Evolutionary conservation across 2,888 invertebrate genomes (phyloP).

Genomic region (Eilema griseolum): DNA sequence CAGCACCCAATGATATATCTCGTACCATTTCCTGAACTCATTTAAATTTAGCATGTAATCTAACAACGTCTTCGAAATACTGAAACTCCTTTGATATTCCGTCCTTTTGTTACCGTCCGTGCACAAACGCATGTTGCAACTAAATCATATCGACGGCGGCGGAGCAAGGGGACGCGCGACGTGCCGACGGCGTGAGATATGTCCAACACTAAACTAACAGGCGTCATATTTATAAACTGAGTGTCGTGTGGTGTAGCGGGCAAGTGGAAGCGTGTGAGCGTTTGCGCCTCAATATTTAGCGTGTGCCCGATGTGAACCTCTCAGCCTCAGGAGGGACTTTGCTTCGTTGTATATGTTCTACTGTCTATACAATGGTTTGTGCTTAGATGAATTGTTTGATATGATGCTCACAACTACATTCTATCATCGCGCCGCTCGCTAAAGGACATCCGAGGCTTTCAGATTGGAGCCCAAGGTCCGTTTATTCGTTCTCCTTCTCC

Average conservation of each 20-base stretch:
- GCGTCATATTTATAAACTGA: conserved; percentile 57
- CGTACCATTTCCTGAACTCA: conserved; percentile 1
- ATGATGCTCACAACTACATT: too few relatives aligned
- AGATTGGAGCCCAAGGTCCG: too few relatives aligned
- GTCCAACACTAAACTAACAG: conserved; percentile 47
- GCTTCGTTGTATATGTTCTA: too few relatives aligned
- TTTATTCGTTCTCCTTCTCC: too few relatives aligned
- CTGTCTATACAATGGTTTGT: too few relatives aligned
- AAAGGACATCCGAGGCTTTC: too few relatives aligned
- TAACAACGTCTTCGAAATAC: conserved; percentile 2
- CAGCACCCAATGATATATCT: background rate
- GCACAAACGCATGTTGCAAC: conserved; percentile 37
- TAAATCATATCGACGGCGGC: conserved; percentile 49
- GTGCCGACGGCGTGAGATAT: conserved; percentile 60
- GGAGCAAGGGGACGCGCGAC: conserved; percentile 42
- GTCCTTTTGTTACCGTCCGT: conserved; percentile 7
- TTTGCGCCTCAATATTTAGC: too few relatives aligned
- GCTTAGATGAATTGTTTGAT: too few relatives aligned
- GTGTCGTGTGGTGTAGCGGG: conserved; percentile 5
- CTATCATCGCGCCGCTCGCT: too few relatives aligned
- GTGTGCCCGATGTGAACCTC: too few relatives aligned
- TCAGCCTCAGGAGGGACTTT: too few relatives aligned
- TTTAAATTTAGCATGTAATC: conserved; percentile 6
- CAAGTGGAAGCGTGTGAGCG: background rate
- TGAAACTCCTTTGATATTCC: conserved; percentile 18